These are phyloP conservation scores for Macrocentrus cingulum DNA, from an alignment of 1,140 invertebrate genomes.

Conservation along the genomic window DNA sequence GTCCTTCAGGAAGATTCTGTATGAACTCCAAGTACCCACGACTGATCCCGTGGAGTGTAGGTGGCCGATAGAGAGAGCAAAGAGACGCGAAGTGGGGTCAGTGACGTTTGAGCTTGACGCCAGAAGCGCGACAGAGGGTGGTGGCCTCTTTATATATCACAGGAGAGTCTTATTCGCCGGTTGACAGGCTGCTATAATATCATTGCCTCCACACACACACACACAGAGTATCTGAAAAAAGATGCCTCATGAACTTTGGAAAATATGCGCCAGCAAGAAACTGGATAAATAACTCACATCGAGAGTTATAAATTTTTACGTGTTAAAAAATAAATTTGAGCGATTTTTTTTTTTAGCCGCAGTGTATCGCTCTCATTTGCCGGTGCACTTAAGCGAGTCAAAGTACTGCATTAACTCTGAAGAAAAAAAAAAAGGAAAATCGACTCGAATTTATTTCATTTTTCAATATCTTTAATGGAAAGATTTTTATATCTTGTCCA, in stretches of 20 bases:
- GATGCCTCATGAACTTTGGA: too few species aligned
- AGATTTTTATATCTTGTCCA: slow-evolving; percentile 2
- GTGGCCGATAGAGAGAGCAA: slow-evolving; percentile 16
- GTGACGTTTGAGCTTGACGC: slow-evolving; percentile 33
- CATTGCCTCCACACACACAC: background rate
- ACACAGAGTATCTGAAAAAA: slow-evolving; percentile 3
- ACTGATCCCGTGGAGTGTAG: slow-evolving; percentile 19
- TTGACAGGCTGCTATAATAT: background rate
- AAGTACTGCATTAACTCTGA: slow-evolving; percentile 9
- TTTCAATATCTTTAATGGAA: slow-evolving; percentile 15
- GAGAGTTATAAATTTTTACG: too few species aligned
- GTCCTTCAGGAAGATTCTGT: background rate
- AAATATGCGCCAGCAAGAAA: too few species aligned
- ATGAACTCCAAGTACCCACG: slow-evolving; percentile 15
- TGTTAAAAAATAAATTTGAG: too few species aligned
- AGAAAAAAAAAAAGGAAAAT: background rate
- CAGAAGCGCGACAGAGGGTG: slow-evolving; percentile 11
- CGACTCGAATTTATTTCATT: slow-evolving; percentile 13
- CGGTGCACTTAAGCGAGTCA: slow-evolving; percentile 8
- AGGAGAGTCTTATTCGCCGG: background rate
- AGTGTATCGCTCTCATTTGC: slow-evolving; percentile 2
- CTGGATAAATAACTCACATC: too few species aligned
- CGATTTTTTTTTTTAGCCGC: too few species aligned
- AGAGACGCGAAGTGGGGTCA: slow-evolving; percentile 27
- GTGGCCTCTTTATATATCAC: slow-evolving; percentile 11